Percentiles rank a stretch among this genome's conserved stretches.
Conservation (phyloP, 2,113 vertebrate species). For the Scalopus aquaticus region DNA sequence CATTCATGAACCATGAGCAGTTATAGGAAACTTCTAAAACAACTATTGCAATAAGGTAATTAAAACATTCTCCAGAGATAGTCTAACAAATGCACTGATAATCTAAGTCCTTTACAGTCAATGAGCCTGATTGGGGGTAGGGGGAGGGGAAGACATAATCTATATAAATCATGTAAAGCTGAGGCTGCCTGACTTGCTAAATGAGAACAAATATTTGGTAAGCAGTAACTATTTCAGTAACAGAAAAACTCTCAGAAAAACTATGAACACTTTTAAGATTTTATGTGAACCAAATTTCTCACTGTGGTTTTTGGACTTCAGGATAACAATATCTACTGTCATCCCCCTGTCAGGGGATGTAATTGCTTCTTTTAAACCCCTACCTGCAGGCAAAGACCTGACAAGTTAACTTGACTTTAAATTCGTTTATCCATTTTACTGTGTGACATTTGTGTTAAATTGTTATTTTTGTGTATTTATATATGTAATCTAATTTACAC, state of each 20-base stretch:
- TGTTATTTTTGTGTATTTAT: not conserved
- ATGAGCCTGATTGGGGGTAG: not conserved
- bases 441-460: not conserved
- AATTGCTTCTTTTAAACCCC: not conserved
- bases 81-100: conserved; percentile 25
- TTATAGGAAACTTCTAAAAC: not conserved
- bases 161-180: conserved; percentile 21
- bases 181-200: not conserved
- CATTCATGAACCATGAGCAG: not conserved
- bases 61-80: not conserved
- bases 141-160: conserved; percentile 34
- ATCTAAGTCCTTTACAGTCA: not conserved
- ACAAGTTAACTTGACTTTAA: not conserved
- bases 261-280: not conserved
- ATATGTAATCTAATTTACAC: not conserved
- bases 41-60: not conserved
- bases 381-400: not conserved
- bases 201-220: not conserved
- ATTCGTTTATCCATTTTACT: not conserved
- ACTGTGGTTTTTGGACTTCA: no score
- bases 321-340: not conserved
- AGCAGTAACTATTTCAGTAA: not conserved
- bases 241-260: not conserved
- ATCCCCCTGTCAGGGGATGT: not conserved
- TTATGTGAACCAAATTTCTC: not conserved